Base-by-base conservation (phyloP, 2,888 invertebrate genomes). In the Troglohyphantes excavatus region DNA sequence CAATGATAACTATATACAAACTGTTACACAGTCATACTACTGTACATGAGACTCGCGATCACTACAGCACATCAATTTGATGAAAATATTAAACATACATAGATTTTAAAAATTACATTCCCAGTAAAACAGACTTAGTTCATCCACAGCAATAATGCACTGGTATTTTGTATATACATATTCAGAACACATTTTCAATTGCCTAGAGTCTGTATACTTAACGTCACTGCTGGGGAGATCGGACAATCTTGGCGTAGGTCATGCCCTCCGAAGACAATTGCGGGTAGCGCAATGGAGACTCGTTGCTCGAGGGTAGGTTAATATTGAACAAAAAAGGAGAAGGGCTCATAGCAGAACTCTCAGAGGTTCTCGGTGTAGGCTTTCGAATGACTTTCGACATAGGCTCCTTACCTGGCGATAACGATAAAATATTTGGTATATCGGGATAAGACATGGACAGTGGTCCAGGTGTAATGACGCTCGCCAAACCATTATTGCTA, bases 1-100 rank as follows among this genome's bases (percentile, higher is more conserved):
- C 82, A 89, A 82, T 87, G 82, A 81, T 29, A 89, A 83, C 88
- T 89, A 89, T 89, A 53, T 89, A 89, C 88, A 89, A 82, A 78
- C 76, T 53, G 59, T 33, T 72, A 81, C 88, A 82, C 61, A 89
- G 88, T 82, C 82, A 82, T 68, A 61, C 88, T 89, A 89, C 76
- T 82, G 76, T 89, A 89, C 88, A 89, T 82, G 82, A 88, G 75
- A 76, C 46, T 76, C 65, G 73, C n/a, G 27, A 82, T 76, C 75
- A 76, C 82, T 82, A 89, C 70, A 76, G 26, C 75, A 89, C 82
- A 76, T 76, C 75, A 82, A 89, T 43, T 89, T 76, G 75, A 89
- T 89, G 88, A 82, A 82, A 88, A 81, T 79, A 88, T 88, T 89
- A 89, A 76, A 89, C 88, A 82, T 82, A 65, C 67, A 89, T 82